A percentile compares a stretch with the other conserved stretches of the same genome.
Conservation (phyloP, 2,888 invertebrate genomes). For the Protophormia terraenovae region DNA sequence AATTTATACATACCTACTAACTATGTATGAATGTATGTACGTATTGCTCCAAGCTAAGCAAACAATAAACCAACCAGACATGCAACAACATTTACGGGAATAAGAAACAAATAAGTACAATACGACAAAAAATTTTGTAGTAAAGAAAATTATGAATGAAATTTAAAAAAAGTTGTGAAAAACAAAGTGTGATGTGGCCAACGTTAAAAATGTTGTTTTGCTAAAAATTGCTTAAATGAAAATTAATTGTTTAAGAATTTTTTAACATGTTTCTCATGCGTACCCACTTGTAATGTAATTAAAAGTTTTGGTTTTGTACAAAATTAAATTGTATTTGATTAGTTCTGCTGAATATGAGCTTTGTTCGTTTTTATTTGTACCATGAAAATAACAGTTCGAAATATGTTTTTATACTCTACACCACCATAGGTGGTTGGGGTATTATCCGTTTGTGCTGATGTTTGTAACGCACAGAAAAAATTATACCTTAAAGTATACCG, state of each 20-base stretch:
- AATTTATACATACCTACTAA: not conserved
- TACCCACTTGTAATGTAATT: not conserved
- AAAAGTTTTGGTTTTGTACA: no score
- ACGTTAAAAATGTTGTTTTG: not conserved
- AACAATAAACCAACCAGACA: not conserved
- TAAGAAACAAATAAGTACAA: not conserved
- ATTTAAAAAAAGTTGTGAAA: slow-evolving; percentile 1
- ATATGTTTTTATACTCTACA: no score
- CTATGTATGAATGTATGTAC: no score
- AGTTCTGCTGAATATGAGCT: no score
- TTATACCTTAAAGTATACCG: no score
- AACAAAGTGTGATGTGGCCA: not conserved
- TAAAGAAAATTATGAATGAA: not conserved
- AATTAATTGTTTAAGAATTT: not conserved
- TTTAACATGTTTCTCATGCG: not conserved
- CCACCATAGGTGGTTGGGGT: no score
- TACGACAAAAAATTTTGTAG: not conserved
- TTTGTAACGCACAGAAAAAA: no score
- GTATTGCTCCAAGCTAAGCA: no score
- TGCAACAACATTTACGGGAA: not conserved
- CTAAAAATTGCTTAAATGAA: not conserved
- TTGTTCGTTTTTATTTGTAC: no score
- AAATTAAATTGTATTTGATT: no score
- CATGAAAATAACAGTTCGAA: no score
- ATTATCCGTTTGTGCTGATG: no score